phyloP scores from a whole-genome alignment of 2,113 vertebrate genomes.

The Plestiodon gilberti region DNA sequence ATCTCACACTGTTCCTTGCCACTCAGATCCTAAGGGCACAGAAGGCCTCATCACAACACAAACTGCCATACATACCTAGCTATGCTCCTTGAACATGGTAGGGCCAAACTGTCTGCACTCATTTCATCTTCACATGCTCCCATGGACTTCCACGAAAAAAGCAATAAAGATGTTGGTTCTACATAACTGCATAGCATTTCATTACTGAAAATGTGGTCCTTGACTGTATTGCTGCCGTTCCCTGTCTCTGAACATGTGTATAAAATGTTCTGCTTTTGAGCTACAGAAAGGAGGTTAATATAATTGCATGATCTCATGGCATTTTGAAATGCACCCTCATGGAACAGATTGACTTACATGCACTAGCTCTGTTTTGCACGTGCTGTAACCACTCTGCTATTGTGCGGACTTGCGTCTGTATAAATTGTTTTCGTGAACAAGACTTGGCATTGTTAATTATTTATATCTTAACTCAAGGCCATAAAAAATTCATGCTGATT shows the following conservation, averaged over 20 bases:
- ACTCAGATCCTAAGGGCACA: not conserved
- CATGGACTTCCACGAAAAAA: too few species aligned
- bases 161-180: not conserved
- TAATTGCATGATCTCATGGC: not conserved
- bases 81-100: not conserved
- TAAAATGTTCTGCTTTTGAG: conserved; percentile 4
- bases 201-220: not conserved
- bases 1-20: too few species aligned
- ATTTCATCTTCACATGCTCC: not conserved
- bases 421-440: conserved; percentile 15
- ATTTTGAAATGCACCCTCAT: not conserved
- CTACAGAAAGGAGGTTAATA: not conserved
- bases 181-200: not conserved
- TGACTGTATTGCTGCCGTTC: not conserved
- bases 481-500: conserved; percentile 6
- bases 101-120: not conserved
- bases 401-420: not conserved
- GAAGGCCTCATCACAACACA: not conserved
- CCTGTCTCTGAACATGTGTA: not conserved
- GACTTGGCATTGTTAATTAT: conserved; percentile 14
- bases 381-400: not conserved
- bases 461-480: conserved; percentile 19
- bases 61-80: not conserved
- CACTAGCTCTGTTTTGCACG: not conserved
- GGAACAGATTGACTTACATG: not conserved